These are phyloP conservation scores for Gambusia yucatana DNA, from an alignment of 2,797 vertebrate species.

Conservation along the genomic window DNA sequence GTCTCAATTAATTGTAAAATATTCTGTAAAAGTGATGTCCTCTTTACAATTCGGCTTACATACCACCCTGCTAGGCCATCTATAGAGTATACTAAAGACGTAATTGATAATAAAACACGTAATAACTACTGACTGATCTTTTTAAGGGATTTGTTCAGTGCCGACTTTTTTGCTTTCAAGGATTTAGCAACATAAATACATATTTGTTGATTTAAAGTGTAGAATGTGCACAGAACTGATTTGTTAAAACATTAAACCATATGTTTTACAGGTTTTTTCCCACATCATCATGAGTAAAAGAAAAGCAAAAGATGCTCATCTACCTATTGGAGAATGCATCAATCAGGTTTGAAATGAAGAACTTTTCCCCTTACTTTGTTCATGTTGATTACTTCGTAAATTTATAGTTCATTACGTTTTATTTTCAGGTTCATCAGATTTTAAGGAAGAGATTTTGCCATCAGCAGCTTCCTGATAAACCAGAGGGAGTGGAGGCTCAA, in stretches of 20 bases:
- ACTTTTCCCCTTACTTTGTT: background rate
- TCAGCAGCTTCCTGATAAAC: slow-evolving; percentile 71
- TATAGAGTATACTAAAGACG: background rate
- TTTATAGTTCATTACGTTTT: background rate
- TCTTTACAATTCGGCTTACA: slow-evolving; percentile 25
- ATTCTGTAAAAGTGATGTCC: rapidly evolving
- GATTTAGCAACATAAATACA: background rate
- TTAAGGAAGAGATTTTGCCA: slow-evolving; percentile 88
- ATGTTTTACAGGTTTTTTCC: slow-evolving; percentile 8
- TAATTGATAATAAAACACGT: background rate
- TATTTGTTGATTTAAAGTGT: background rate
- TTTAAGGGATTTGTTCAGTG: background rate
- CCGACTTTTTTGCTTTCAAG: background rate
- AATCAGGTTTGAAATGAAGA: slow-evolving; percentile 81
- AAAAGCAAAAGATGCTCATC: slow-evolving; percentile 75
- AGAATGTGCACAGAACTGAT: background rate
- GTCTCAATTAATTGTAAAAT: rapidly evolving
- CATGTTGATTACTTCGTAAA: background rate
- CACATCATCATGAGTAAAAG: slow-evolving; percentile 87
- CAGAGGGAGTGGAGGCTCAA: slow-evolving; percentile 86
- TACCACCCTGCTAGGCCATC: background rate
- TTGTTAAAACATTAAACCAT: background rate
- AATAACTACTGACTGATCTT: too few species aligned
- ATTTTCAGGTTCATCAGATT: slow-evolving; percentile 83
- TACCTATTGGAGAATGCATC: slow-evolving; percentile 80